Evolutionary conservation across 2,888 invertebrate species (phyloP).

Genomic region (Chrysina gloriosa): DNA sequence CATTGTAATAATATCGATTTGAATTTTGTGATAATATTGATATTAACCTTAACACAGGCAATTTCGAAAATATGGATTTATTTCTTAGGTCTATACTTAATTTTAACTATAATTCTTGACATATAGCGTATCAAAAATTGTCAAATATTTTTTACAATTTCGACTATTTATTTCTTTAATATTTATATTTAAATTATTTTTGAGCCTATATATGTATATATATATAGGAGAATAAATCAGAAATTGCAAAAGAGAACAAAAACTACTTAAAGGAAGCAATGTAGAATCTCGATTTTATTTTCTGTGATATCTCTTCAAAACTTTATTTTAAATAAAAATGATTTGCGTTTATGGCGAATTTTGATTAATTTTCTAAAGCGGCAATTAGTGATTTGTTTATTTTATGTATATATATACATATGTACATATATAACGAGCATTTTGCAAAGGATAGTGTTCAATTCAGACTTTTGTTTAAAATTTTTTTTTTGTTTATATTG

Average conservation of each 20-base stretch:
- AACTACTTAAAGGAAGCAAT: neutral
- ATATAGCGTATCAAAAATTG: neutral
- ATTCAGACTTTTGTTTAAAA: neutral
- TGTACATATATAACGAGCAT: neutral
- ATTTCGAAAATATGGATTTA: slow-evolving; percentile 6
- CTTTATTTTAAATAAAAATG: neutral
- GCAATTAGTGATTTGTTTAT: neutral
- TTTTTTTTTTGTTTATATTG: slow-evolving; percentile 14
- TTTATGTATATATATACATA: slow-evolving; percentile 1
- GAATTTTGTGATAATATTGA: slow-evolving; percentile 27
- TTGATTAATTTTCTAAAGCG: neutral
- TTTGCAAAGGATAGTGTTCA: slow-evolving; percentile 3
- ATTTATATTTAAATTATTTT: slow-evolving; percentile 11
- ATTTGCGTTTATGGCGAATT: neutral
- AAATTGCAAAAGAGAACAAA: neutral
- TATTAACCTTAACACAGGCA: slow-evolving; percentile 19
- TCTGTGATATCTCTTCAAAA: slow-evolving; percentile 1
- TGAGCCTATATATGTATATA: neutral
- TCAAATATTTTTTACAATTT: slow-evolving; percentile 21
- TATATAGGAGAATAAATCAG: neutral
- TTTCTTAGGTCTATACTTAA: slow-evolving; percentile 3
- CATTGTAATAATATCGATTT: slow-evolving; percentile 2
- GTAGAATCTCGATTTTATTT: neutral
- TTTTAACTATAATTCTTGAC: neutral
- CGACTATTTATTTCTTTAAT: slow-evolving; percentile 14